Evolutionary conservation across 2,888 invertebrate genomes (phyloP).

Genomic region (Melanotus villosus): DNA sequence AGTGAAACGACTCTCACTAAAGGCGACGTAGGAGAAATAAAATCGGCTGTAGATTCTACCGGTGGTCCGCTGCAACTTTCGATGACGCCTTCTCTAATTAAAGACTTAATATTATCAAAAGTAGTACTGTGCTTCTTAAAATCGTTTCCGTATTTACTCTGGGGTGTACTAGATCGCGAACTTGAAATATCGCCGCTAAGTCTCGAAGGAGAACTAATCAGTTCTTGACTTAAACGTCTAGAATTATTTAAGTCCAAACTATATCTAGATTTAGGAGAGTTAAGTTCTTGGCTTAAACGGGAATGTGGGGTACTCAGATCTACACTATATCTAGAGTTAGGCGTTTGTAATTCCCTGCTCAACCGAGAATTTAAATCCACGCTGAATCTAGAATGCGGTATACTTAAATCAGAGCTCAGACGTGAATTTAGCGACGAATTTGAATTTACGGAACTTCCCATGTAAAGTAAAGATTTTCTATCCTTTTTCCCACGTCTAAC

Average conservation of each 20-base stretch:
- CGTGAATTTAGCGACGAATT: conserved; percentile 75
- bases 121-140: conserved; percentile 82
- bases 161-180: conserved; percentile 68
- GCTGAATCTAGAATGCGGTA: conserved; percentile 74
- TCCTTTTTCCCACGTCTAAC: conserved; percentile 82
- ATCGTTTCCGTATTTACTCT: conserved; percentile 71
- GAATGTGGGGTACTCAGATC: conserved; percentile 77
- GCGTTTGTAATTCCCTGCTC: conserved; percentile 74
- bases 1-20: conserved; percentile 80
- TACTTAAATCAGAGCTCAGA: conserved; percentile 75
- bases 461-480: conserved; percentile 76
- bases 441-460: conserved; percentile 71
- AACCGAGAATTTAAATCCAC: conserved; percentile 71
- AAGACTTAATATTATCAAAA: conserved; percentile 82
- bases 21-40: conserved; percentile 74
- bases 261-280: conserved; percentile 74
- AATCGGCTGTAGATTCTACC: conserved; percentile 75
- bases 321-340: conserved; percentile 78
- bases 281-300: conserved; percentile 71
- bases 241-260: conserved; percentile 75
- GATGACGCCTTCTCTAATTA: conserved; percentile 80
- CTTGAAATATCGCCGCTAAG: conserved; percentile 62
- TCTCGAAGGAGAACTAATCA: conserved; percentile 64
- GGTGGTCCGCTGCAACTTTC: conserved; percentile 72
- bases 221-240: conserved; percentile 62